Base-by-base conservation (phyloP, 2,888 invertebrate genomes). In the Rhimphoctona megacephalus region DNA sequence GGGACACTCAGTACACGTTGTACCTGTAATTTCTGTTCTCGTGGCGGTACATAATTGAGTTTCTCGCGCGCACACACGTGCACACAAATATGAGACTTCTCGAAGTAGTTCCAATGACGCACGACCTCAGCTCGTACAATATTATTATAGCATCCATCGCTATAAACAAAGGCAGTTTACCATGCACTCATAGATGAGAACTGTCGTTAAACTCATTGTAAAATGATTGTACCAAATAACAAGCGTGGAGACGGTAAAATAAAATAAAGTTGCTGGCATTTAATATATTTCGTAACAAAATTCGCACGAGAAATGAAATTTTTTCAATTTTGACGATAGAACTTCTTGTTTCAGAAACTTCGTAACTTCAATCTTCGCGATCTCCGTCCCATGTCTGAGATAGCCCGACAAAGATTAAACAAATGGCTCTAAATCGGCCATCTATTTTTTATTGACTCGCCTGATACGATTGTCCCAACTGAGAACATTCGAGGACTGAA, bases 61-160 rank as follows among this genome's bases (percentile, higher is more conserved):
- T 83, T 86, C 17, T 57, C 66, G 33, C 64, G 17, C 36, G 5
- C 22, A 36, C 33, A 61, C 9, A 46, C 43, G 30, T 6, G 36
- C 39, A 17, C 17, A 54, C 43, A 19, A 25, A 43, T 46, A 57
- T 22, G 52, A 30, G 7, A 52, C 9, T n/a, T 36, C 46, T 30
- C 33, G 64, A 25, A 36, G 64, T 36, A 22, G 73, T 19, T 66
- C 22, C 8, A 49, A 36, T 69, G 67, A 74, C 61, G 69, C 69
- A 79, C 78, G 22, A 80, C 39, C 30, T 39, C 52, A 46, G 33
- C 66, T 70, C 64, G 36, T 33, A 64, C 52, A 69, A 39, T 72
- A 81, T 86, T 83, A 82, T 83, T 46, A 67, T 25, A 86, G 61
- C 83, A n/a, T 77, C 57, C 78, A 83, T 81, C 86, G 77, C 81